Conservation (phyloP, 2,888 invertebrate species). For the Erebia ligea region DNA sequence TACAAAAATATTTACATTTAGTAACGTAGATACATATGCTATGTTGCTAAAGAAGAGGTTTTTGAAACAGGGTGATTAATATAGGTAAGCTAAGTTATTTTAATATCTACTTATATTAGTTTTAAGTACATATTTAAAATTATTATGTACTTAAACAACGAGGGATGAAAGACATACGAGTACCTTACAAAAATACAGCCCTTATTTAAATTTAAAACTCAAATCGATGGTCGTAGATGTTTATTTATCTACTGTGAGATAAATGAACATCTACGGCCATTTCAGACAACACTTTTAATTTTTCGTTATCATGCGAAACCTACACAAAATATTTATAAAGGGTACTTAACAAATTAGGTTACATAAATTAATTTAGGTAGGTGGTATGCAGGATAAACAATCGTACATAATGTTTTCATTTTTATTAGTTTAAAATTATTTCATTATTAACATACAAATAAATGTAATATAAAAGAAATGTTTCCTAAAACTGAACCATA, state of each 20-base stretch:
- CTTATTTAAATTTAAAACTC: conserved; percentile 54
- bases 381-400: background rate
- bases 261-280: conserved; percentile 38
- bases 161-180: conserved; percentile 76
- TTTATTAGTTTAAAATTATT: background rate
- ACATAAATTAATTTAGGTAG: conserved; percentile 28
- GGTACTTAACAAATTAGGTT: conserved; percentile 51
- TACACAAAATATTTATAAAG: conserved; percentile 70
- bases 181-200: conserved; percentile 70
- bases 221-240: conserved; percentile 43
- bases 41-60: background rate
- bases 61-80: background rate
- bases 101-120: background rate
- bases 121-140: background rate
- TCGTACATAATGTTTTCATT: background rate
- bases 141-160: conserved; percentile 49
- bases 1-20: too few species aligned
- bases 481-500: too few species aligned
- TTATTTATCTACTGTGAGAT: too few species aligned
- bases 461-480: background rate
- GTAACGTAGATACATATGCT: too few species aligned
- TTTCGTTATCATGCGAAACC: conserved; percentile 81
- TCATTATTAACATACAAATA: background rate
- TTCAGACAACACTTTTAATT: conserved; percentile 15
- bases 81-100: background rate